Evolutionary conservation across 2,888 invertebrate genomes (phyloP).

Genomic region (Acrobasis suavella): DNA sequence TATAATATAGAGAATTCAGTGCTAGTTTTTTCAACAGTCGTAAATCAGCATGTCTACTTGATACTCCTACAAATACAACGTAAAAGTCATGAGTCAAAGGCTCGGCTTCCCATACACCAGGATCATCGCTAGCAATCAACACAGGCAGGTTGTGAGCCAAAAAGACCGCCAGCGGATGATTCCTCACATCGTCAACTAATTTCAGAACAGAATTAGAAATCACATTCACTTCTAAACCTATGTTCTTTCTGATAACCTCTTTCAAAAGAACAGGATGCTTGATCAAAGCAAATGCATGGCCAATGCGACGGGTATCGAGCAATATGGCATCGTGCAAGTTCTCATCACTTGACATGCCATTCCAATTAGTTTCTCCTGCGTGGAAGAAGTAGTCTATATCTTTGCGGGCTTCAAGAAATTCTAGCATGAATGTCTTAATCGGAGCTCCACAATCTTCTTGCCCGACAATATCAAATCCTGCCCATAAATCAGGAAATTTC

Average conservation of each 20-base stretch:
- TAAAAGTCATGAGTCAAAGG: slow-evolving; percentile 88
- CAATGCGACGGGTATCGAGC: slow-evolving; percentile 87
- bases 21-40: slow-evolving; percentile 88
- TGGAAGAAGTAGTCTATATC: slow-evolving; percentile 88
- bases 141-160: slow-evolving; percentile 86
- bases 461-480: slow-evolving; percentile 91
- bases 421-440: slow-evolving; percentile 80
- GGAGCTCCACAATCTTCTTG: slow-evolving; percentile 89
- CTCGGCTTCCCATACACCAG: slow-evolving; percentile 88
- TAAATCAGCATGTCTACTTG: slow-evolving; percentile 86
- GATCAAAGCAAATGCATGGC: slow-evolving; percentile 88
- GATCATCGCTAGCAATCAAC: slow-evolving; percentile 90
- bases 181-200: slow-evolving; percentile 87
- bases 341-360: slow-evolving; percentile 84
- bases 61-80: slow-evolving; percentile 89
- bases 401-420: slow-evolving; percentile 72
- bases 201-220: slow-evolving; percentile 90
- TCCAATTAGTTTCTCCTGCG: slow-evolving; percentile 92
- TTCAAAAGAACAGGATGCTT: slow-evolving; percentile 88
- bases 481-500: slow-evolving; percentile 85
- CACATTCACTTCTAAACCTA: slow-evolving; percentile 90
- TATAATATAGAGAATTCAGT: slow-evolving; percentile 87
- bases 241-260: slow-evolving; percentile 80
- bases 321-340: slow-evolving; percentile 89
- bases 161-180: slow-evolving; percentile 87